Evolutionary conservation across 2,113 vertebrate genomes (phyloP).

Genomic region (Pachypanchax playfairii): DNA sequence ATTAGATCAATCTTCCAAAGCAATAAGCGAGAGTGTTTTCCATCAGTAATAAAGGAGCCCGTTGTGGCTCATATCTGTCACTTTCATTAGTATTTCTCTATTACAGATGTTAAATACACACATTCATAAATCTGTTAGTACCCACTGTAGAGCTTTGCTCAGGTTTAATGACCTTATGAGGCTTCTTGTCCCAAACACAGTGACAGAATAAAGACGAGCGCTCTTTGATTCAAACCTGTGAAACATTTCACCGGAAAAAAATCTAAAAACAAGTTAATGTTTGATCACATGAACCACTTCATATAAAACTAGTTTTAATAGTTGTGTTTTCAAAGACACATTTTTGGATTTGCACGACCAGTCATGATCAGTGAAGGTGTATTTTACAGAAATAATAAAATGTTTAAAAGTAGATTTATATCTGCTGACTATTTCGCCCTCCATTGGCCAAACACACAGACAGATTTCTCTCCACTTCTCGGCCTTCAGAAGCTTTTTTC

Average conservation of each 20-base stretch:
- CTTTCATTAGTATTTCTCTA: constrained; percentile 56
- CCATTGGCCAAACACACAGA: constrained; percentile 36
- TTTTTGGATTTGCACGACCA: no score
- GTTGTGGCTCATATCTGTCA: constrained; percentile 68
- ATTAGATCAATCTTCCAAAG: constrained; percentile 69
- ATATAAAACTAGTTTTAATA: no score
- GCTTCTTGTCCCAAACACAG: no score
- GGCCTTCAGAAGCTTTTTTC: constrained; percentile 70
- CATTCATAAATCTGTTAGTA: background rate
- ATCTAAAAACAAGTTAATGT: no score
- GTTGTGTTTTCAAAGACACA: no score
- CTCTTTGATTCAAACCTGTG: no score
- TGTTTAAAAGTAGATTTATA: background rate
- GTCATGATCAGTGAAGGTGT: no score
- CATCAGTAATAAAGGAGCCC: constrained; percentile 62
- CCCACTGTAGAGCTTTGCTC: background rate
- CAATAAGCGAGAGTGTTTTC: constrained; percentile 52
- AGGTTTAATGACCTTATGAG: no score
- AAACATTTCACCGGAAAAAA: no score
- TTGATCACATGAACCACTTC: no score
- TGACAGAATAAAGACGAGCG: no score
- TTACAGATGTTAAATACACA: constrained; percentile 12
- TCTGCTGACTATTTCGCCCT: constrained; percentile 50
- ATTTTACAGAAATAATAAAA: background rate
- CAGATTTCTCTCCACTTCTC: constrained; percentile 38